Conservation (phyloP, 2,797 vertebrate species). For the Crenuchus spilurus region DNA sequence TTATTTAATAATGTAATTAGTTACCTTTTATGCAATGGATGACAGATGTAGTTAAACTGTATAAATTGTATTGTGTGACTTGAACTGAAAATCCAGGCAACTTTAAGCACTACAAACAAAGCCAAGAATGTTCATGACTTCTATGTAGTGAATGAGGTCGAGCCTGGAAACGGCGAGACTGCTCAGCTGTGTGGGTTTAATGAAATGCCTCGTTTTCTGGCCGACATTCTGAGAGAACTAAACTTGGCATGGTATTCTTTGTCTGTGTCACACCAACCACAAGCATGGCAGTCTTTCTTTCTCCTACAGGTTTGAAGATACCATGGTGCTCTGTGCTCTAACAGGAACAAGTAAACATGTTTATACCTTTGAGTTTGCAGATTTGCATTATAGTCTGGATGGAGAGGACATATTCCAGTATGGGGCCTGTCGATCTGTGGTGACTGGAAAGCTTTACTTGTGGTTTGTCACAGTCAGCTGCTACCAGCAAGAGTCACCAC, state of each 20-base stretch:
- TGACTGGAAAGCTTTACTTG: not conserved
- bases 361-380: no score
- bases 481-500: not conserved
- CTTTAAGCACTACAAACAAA: not conserved
- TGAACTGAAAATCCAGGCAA: not conserved
- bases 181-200: conserved; percentile 25
- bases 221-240: conserved; percentile 32
- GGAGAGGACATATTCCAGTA: no score
- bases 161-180: conserved; percentile 5
- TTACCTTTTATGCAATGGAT: not conserved
- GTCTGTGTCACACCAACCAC: conserved; percentile 14
- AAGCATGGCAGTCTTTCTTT: conserved; percentile 1
- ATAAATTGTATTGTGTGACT: not conserved
- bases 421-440: no score
- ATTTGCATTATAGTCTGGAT: no score
- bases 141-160: conserved; percentile 10
- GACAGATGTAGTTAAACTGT: not conserved
- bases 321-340: not conserved
- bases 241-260: conserved; percentile 34
- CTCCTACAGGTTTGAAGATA: conserved; percentile 11
- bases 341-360: not conserved
- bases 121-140: conserved; percentile 11
- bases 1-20: not conserved
- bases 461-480: not conserved
- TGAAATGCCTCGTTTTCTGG: conserved; percentile 30